Percentiles rank a stretch among this genome's conserved stretches.
phyloP scores from a whole-genome alignment of 2,113 vertebrate species.

The Pelvicachromis taeniatus region DNA sequence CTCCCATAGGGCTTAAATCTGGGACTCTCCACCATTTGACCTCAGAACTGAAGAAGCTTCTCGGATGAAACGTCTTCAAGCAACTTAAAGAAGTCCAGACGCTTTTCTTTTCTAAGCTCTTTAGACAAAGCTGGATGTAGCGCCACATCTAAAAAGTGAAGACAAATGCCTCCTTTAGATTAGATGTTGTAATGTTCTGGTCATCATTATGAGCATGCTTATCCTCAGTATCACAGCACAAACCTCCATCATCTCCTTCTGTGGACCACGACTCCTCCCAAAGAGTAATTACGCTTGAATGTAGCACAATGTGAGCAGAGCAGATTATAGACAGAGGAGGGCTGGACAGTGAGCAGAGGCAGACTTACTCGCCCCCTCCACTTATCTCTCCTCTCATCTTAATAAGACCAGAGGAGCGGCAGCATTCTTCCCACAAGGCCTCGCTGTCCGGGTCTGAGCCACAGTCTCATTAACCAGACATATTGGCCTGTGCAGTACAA shows the following conservation, averaged over 20 bases:
- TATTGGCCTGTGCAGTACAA: neutral
- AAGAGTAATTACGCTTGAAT: neutral
- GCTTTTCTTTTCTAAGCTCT: too few species aligned
- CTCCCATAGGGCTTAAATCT: too few species aligned
- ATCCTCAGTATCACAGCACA: neutral
- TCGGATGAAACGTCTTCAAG: too few species aligned
- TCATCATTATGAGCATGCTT: neutral
- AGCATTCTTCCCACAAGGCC: slow-evolving; percentile 9
- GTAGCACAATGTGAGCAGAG: neutral
- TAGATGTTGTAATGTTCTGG: neutral
- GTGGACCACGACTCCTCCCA: neutral
- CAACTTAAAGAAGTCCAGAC: too few species aligned
- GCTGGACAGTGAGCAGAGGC: neutral
- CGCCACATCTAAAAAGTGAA: neutral
- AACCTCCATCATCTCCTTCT: neutral
- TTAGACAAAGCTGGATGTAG: too few species aligned
- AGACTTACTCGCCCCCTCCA: neutral
- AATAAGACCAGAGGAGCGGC: slow-evolving; percentile 7
- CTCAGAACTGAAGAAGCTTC: too few species aligned
- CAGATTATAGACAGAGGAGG: neutral
- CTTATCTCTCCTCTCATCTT: slow-evolving; percentile 32
- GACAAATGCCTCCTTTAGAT: neutral
- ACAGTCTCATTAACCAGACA: slow-evolving; percentile 18
- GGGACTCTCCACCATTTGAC: too few species aligned
- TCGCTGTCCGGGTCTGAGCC: neutral